Base-by-base conservation (phyloP, 1,140 invertebrate species). In the Ridgeia piscesae region DNA sequence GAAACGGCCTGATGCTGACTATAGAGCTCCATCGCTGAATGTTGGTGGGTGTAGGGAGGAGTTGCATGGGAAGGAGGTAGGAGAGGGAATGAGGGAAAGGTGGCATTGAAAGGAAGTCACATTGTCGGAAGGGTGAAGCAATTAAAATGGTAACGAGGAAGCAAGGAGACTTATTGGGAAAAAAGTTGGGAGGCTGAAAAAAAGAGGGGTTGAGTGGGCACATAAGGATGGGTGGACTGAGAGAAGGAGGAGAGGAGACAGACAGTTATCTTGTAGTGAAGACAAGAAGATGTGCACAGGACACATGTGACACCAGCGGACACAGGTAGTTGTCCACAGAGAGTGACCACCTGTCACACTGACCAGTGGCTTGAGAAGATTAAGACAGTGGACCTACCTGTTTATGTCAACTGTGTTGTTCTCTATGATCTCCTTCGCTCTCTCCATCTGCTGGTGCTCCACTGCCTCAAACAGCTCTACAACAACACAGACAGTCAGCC, bases 401-500 rank as follows among this genome's bases (percentile, higher is more conserved):
- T 99, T 99, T 34, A 99, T 97, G 96, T 99, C 98, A 6, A 98
- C 98, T 95, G 98, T 98, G 0, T 98, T 98, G 27, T 98, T 98
- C 94, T 99, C 98, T 92, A 99, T 96, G 94, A 99, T 98, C 42
- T 97, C 98, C 93, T 97, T 97, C 0, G 98, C 98, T 95, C 98
- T 98, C 93, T 99, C 98, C 94, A 99, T 94, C 95, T 99, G 98
- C 34, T 98, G 98, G 96, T 99, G 98, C 96, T 99, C 98, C 4
- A 99, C 98, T 0, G 98, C 98, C 27, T 97, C 97, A 96, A 98
- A 98, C n/a, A 98, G 96, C 88, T 98, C 98, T 98, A 42, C 42
- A 42, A 42, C 42, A 42, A 42, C 42, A 42, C 42, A 11, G 42
- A 11, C 42, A 42, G 42, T 42, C n/a, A n/a, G n/a, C n/a, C n/a